A percentile compares a stretch with the other conserved stretches of the same genome.
Evolutionary conservation across 2,797 vertebrate species (phyloP).

Genomic region (Liasis olivaceus): DNA sequence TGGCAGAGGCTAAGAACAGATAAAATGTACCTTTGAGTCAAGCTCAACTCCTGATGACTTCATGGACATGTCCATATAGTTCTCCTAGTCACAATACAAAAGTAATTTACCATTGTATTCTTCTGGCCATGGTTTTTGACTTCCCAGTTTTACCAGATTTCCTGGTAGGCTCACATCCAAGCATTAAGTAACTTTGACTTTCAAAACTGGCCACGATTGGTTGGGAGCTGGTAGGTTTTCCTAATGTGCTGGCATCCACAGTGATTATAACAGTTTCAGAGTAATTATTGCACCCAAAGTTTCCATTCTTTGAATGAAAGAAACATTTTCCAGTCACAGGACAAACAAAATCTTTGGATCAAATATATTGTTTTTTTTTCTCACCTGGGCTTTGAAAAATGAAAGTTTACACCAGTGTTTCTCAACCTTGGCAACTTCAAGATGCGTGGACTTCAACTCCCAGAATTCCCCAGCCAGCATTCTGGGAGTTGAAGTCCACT

Average conservation of each 20-base stretch:
- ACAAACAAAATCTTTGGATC: not conserved
- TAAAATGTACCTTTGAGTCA: not conserved
- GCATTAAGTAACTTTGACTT: not conserved
- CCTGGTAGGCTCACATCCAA: not conserved
- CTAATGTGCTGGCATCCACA: not conserved
- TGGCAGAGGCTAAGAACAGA: not conserved
- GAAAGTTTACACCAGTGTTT: not conserved
- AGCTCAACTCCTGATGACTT: not conserved
- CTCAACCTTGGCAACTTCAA: too few relatives aligned
- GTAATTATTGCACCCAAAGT: not conserved
- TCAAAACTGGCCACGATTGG: not conserved
- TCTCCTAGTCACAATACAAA: not conserved
- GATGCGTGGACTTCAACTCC: too few relatives aligned
- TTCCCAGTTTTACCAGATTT: not conserved
- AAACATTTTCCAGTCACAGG: not conserved
- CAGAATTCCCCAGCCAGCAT: too few relatives aligned
- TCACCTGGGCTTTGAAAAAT: not conserved
- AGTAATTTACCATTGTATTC: not conserved
- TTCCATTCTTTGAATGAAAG: not conserved
- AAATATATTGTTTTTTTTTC: fast-evolving
- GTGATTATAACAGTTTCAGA: not conserved
- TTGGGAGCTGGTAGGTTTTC: not conserved
- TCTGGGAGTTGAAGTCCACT: too few relatives aligned
- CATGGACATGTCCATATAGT: not conserved
- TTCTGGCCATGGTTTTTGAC: not conserved